These are phyloP conservation scores for Lasius fuliginosus DNA, from an alignment of 2,888 invertebrate species.

Conservation along the genomic window DNA sequence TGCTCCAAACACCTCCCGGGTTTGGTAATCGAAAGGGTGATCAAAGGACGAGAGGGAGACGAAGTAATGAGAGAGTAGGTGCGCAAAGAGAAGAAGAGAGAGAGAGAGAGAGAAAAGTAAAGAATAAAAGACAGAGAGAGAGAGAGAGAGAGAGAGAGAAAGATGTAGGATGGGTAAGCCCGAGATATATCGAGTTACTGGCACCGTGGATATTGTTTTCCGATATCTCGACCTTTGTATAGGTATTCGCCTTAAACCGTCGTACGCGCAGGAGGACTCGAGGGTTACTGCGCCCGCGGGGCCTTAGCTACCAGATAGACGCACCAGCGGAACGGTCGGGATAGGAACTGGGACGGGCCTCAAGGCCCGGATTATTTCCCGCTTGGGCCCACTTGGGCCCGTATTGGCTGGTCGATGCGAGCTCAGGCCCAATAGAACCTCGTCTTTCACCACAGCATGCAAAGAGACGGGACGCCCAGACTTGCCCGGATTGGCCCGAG, in stretches of 20 bases:
- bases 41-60: constrained; percentile 30
- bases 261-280: constrained; percentile 85
- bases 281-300: constrained; percentile 86
- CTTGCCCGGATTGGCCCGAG: constrained; percentile 62
- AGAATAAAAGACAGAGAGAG: constrained; percentile 55
- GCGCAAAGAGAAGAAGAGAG: constrained; percentile 5
- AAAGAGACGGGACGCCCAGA: constrained; percentile 66
- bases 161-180: constrained; percentile 44
- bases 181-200: constrained; percentile 76
- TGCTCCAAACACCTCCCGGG: constrained; percentile 24
- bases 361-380: constrained; percentile 70
- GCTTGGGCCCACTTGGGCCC: constrained; percentile 21
- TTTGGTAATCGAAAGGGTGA: background rate
- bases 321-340: constrained; percentile 68
- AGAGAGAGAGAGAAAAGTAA: constrained; percentile 37
- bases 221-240: constrained; percentile 81
- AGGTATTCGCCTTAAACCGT: constrained; percentile 82
- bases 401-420: constrained; percentile 73
- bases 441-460: background rate
- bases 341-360: constrained; percentile 76
- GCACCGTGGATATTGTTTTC: constrained; percentile 79
- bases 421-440: constrained; percentile 64
- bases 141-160: constrained; percentile 27
- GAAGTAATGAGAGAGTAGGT: constrained; percentile 28
- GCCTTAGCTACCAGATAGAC: constrained; percentile 86